A percentile compares a stretch with the other conserved stretches of the same genome.
phyloP scores from a whole-genome alignment of 2,797 vertebrate species.

The Acanthopagrus latus region DNA sequence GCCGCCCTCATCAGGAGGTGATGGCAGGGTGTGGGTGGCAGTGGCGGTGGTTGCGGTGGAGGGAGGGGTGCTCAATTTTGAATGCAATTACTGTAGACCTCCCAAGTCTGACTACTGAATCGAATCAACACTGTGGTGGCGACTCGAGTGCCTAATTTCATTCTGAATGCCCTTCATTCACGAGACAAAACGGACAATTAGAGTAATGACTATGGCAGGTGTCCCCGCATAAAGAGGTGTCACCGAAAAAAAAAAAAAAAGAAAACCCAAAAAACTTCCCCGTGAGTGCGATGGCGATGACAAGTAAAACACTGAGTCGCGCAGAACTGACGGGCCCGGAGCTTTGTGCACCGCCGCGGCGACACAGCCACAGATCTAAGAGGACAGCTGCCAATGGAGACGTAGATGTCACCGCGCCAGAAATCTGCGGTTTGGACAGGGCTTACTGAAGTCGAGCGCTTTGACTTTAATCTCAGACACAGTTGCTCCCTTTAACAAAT shows the following conservation, averaged over 20 bases:
- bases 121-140: conserved; percentile 71
- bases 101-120: conserved; percentile 71
- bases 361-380: conserved; percentile 42
- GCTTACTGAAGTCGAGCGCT: conserved; percentile 51
- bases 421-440: conserved; percentile 39
- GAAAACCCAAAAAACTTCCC: conserved; percentile 41
- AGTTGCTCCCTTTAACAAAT: conserved; percentile 55
- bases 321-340: conserved; percentile 17
- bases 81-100: conserved; percentile 79
- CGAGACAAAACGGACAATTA: conserved; percentile 63
- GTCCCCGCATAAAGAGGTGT: conserved; percentile 57
- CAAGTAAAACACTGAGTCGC: conserved; percentile 35
- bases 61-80: conserved; percentile 53
- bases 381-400: conserved; percentile 64
- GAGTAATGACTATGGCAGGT: conserved; percentile 70
- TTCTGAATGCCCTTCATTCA: conserved; percentile 68
- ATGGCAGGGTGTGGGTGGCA: conserved; percentile 17
- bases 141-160: conserved; percentile 73
- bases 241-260: conserved; percentile 31
- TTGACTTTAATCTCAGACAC: conserved; percentile 66
- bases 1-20: conserved; percentile 55
- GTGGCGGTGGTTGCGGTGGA: background rate
- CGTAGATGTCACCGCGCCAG: conserved; percentile 39
- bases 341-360: conserved; percentile 14
- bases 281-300: conserved; percentile 22